These are phyloP conservation scores for Menidia beryllina DNA, from an alignment of 2,113 vertebrate species.

Conservation along the genomic window DNA sequence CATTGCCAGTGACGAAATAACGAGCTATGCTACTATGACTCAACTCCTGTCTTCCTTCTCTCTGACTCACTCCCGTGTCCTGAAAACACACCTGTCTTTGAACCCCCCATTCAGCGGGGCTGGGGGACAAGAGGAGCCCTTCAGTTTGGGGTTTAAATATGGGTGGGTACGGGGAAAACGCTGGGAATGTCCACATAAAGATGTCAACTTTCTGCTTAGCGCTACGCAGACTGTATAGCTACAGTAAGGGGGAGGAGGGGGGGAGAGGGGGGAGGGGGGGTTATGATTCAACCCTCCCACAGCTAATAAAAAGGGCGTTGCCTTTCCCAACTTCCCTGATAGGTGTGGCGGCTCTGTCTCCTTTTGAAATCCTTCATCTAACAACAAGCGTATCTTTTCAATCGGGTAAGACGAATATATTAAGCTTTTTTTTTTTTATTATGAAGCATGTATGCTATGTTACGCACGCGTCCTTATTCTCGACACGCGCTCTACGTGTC, in stretches of 20 bases:
- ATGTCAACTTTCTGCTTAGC: too few species aligned
- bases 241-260: too few species aligned
- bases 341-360: constrained; percentile 45
- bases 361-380: constrained; percentile 10
- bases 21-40: constrained; percentile 3
- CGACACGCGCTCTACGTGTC: neutral
- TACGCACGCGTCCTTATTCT: neutral
- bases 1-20: neutral
- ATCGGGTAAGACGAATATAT: constrained; percentile 48
- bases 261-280: constrained; percentile 43
- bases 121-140: too few species aligned
- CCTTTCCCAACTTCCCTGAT: constrained; percentile 7
- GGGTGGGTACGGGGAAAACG: too few species aligned
- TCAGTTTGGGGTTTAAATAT: too few species aligned
- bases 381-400: neutral
- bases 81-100: constrained; percentile 26
- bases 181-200: too few species aligned
- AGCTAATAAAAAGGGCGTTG: constrained; percentile 47
- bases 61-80: neutral
- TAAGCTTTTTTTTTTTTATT: too few species aligned
- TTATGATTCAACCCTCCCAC: constrained; percentile 32
- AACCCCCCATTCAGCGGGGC: too few species aligned
- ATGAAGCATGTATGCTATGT: rapidly evolving
- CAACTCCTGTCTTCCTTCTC: constrained; percentile 2
- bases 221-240: too few species aligned